These are phyloP conservation scores for Agrilus mali DNA, from an alignment of 2,888 invertebrate species.

Conservation along the genomic window DNA sequence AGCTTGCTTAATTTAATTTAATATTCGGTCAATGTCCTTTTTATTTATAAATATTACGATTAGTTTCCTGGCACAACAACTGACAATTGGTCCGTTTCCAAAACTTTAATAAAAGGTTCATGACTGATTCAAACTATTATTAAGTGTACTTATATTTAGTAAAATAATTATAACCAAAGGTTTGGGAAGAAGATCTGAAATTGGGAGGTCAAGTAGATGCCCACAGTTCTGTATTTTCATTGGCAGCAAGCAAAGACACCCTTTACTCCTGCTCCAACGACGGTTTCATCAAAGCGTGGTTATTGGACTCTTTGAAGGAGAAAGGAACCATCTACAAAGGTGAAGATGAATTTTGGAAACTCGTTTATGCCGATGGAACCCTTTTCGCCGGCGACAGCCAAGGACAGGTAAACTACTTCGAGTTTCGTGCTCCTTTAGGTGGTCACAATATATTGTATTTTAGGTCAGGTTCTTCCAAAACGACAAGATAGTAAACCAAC, in stretches of 20 bases:
- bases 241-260: slow-evolving; percentile 35
- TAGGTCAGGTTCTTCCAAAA: slow-evolving; percentile 46
- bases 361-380: slow-evolving; percentile 3
- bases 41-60: too few species aligned
- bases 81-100: too few species aligned
- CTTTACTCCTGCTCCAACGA: slow-evolving; percentile 44
- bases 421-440: not conserved
- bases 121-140: too few species aligned
- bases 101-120: too few species aligned
- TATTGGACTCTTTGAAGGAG: slow-evolving; percentile 25
- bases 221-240: slow-evolving; percentile 41
- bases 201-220: slow-evolving; percentile 30
- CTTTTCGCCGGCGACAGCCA: slow-evolving; percentile 5
- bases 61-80: too few species aligned
- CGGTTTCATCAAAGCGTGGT: slow-evolving; percentile 41
- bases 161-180: slow-evolving; percentile 16
- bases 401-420: slow-evolving; percentile 2
- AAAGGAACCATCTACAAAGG: slow-evolving; percentile 14
- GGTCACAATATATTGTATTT: slow-evolving; percentile 9
- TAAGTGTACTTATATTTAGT: too few species aligned
- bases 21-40: too few species aligned
- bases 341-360: slow-evolving; percentile 3
- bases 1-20: too few species aligned
- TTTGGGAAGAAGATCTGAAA: slow-evolving; percentile 28
- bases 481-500: slow-evolving; percentile 36